phyloP scores from a whole-genome alignment of 2,888 invertebrate species.

The Lasioglossum malachurum region DNA sequence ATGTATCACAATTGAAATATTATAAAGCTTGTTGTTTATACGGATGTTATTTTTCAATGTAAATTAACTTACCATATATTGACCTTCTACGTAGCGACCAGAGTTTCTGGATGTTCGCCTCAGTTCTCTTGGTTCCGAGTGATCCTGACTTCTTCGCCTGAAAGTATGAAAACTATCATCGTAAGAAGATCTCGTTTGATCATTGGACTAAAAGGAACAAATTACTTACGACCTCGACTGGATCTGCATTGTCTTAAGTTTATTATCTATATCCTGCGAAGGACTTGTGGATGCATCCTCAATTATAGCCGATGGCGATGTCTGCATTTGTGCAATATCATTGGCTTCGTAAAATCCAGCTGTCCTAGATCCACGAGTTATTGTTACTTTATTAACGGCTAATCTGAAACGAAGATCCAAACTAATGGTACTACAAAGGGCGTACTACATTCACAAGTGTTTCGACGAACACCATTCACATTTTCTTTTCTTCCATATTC shows the following conservation, averaged over 20 bases:
- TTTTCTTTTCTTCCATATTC: background rate
- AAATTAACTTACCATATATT: constrained; percentile 80
- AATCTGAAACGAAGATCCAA: constrained; percentile 71
- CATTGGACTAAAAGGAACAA: background rate
- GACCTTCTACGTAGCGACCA: constrained; percentile 81
- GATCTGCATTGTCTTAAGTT: constrained; percentile 81
- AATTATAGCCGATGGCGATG: constrained; percentile 75
- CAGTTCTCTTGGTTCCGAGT: constrained; percentile 77
- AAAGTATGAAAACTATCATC: constrained; percentile 18
- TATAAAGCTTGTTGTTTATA: constrained; percentile 7
- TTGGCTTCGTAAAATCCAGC: constrained; percentile 77
- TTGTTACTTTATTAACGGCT: constrained; percentile 74
- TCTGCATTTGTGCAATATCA: constrained; percentile 75
- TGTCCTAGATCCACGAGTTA: constrained; percentile 74
- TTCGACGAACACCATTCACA: background rate
- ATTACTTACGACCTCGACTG: constrained; percentile 79
- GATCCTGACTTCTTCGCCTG: constrained; percentile 75
- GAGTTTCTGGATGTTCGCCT: constrained; percentile 82
- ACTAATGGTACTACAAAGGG: constrained; percentile 40
- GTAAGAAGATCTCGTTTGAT: constrained; percentile 8
- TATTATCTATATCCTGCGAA: constrained; percentile 80
- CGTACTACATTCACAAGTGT: constrained; percentile 16
- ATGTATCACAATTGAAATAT: background rate
- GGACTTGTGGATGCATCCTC: constrained; percentile 80
- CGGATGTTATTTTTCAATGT: background rate